A percentile compares a stretch with the other conserved stretches of the same genome.
These are phyloP conservation scores for Tachypleus tridentatus DNA, from an alignment of 1,140 invertebrate genomes.

Conservation along the genomic window DNA sequence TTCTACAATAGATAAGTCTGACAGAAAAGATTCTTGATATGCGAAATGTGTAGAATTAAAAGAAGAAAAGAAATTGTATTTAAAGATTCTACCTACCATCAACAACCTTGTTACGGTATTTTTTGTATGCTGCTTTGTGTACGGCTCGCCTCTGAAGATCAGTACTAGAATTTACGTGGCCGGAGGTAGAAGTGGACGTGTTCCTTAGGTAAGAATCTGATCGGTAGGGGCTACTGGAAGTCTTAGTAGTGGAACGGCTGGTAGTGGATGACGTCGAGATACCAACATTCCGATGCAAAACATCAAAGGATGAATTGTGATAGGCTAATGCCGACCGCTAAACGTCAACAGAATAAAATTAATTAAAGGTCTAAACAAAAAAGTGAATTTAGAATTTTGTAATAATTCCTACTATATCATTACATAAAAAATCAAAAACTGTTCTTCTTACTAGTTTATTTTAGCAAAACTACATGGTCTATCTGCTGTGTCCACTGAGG, in stretches of 20 bases:
- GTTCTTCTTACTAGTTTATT: too few relatives aligned
- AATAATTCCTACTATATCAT: too few relatives aligned
- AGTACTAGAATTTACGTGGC: neutral
- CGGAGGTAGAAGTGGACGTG: conserved; percentile 25
- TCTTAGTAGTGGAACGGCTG: conserved; percentile 85
- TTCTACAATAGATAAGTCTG: too few relatives aligned
- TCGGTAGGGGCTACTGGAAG: conserved; percentile 78
- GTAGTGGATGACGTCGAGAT: conserved; percentile 93
- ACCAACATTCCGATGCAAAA: conserved; percentile 65
- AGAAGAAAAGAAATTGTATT: neutral
- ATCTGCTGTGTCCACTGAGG: too few relatives aligned
- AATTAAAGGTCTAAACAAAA: too few relatives aligned
- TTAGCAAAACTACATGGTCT: too few relatives aligned
- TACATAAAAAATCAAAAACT: too few relatives aligned
- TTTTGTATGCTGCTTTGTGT: conserved; percentile 3
- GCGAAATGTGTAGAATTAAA: too few relatives aligned
- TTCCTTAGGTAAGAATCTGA: conserved; percentile 30
- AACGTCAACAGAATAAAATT: too few relatives aligned
- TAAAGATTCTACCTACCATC: conserved; percentile 9
- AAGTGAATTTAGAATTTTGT: too few relatives aligned
- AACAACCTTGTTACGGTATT: conserved; percentile 13
- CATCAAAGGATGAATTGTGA: conserved; percentile 46
- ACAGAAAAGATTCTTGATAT: too few relatives aligned
- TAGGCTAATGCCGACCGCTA: conserved; percentile 71
- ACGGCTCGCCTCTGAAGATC: neutral